phyloP scores from a whole-genome alignment of 2,113 vertebrate species.

The Cryptomyrus ogoouensis region DNA sequence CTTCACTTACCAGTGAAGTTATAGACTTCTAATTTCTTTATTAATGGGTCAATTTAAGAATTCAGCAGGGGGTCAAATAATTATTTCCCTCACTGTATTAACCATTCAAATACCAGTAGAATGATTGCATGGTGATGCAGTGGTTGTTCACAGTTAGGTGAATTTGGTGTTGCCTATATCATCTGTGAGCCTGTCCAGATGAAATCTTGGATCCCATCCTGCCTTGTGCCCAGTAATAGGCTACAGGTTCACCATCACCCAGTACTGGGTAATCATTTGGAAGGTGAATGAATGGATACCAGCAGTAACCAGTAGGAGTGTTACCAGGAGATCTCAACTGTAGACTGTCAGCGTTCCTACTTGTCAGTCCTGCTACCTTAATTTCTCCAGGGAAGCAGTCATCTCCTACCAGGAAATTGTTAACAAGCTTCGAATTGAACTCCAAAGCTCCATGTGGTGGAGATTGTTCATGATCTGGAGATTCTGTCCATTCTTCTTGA shows the following conservation, averaged over 20 bases:
- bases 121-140: neutral
- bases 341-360: neutral
- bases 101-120: neutral
- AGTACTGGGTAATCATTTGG: neutral
- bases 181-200: neutral
- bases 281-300: neutral
- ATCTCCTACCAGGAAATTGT: neutral
- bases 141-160: neutral
- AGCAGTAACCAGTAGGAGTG: neutral
- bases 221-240: neutral
- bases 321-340: neutral
- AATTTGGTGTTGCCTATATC: neutral
- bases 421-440: neutral
- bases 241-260: neutral
- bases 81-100: neutral
- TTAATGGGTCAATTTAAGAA: too few relatives aligned
- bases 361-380: neutral
- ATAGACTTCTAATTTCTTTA: too few relatives aligned
- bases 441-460: neutral
- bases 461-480: neutral
- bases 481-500: neutral
- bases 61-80: too few relatives aligned
- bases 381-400: neutral
- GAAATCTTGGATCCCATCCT: neutral
- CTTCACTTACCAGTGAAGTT: too few relatives aligned